Percentiles rank a stretch among this genome's conserved stretches.
Evolutionary conservation across 2,113 vertebrate species (phyloP).

Genomic region (Erinaceus europaeus): DNA sequence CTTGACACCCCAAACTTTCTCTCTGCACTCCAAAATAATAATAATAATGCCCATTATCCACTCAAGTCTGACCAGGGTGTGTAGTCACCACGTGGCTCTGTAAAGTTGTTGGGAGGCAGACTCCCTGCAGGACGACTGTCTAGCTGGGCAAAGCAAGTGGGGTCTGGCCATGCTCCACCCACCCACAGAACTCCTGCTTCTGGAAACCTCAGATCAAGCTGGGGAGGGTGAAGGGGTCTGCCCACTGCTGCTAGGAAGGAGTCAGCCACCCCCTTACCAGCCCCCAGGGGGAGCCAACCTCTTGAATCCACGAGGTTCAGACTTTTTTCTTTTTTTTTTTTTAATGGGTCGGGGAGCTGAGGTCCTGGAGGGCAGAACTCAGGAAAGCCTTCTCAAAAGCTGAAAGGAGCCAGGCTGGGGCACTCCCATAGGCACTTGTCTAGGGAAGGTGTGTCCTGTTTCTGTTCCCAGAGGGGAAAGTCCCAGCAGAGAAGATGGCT

Average conservation of each 20-base stretch:
- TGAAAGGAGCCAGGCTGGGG: conserved; percentile 75
- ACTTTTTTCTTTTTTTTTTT: too few relatives aligned
- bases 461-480: conserved; percentile 77
- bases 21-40: conserved; percentile 37
- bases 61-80: conserved; percentile 75
- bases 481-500: conserved; percentile 62
- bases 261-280: conserved; percentile 60
- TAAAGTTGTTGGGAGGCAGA: conserved; percentile 75
- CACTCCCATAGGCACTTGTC: conserved; percentile 76
- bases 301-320: neutral
- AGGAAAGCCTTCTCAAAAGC: conserved; percentile 43
- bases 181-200: conserved; percentile 72
- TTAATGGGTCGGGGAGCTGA: neutral
- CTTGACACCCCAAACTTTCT: too few relatives aligned
- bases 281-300: neutral
- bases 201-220: conserved; percentile 70
- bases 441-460: conserved; percentile 75
- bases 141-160: conserved; percentile 73
- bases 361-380: neutral
- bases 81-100: conserved; percentile 72
- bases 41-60: conserved; percentile 64
- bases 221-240: conserved; percentile 72
- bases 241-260: conserved; percentile 62
- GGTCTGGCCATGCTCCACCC: conserved; percentile 72
- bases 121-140: conserved; percentile 78